Evolutionary conservation across 2,797 vertebrate species (phyloP).

Genomic region (Mus caroli): DNA sequence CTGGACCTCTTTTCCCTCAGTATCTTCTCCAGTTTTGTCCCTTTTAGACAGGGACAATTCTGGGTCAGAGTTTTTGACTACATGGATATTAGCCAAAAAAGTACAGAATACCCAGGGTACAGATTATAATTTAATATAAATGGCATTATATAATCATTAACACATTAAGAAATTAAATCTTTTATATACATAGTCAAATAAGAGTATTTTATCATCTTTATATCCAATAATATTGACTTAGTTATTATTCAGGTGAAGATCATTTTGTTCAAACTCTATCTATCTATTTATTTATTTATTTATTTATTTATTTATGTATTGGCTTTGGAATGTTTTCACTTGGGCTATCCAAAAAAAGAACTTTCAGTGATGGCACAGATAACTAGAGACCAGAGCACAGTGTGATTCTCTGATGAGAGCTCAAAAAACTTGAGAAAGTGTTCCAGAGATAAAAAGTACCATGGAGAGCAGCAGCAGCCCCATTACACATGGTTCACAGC

Average conservation of each 20-base stretch:
- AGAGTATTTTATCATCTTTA: neutral
- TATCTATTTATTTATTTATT: neutral
- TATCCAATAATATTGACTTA: slow-evolving; percentile 1
- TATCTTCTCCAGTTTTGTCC: neutral
- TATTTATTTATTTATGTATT: neutral
- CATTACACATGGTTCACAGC: neutral
- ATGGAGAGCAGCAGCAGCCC: neutral
- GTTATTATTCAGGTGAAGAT: neutral
- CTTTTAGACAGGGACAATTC: neutral
- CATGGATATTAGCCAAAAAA: neutral
- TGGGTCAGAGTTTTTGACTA: neutral
- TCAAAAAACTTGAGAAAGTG: slow-evolving; percentile 53
- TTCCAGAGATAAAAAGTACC: slow-evolving; percentile 55
- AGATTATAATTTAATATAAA: neutral
- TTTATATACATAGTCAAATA: neutral
- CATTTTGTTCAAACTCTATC: neutral
- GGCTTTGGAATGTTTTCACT: slow-evolving; percentile 41
- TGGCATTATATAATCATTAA: neutral
- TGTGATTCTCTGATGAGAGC: slow-evolving; percentile 57
- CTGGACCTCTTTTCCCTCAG: neutral
- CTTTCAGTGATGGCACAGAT: slow-evolving; percentile 43
- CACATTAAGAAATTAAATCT: slow-evolving; percentile 18
- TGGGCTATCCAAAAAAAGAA: slow-evolving; percentile 25
- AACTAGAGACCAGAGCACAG: slow-evolving; percentile 17
- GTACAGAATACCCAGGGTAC: neutral